Percentiles rank a stretch among this genome's conserved stretches.
Evolutionary conservation across 2,113 vertebrate species (phyloP).

Genomic region (Saguinus imperator): DNA sequence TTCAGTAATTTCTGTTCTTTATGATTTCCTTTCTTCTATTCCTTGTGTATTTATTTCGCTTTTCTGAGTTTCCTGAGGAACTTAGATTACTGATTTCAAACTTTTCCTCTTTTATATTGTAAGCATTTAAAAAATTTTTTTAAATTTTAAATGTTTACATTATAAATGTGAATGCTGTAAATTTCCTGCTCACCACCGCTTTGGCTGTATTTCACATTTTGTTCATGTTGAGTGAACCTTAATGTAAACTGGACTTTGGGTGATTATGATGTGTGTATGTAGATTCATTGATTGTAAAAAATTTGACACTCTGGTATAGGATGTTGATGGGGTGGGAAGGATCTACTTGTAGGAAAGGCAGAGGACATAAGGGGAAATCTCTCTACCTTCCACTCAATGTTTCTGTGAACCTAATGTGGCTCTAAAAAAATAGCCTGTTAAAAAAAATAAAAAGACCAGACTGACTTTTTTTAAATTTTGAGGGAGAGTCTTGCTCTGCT

Average conservation of each 20-base stretch:
- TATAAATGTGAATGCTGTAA: neutral
- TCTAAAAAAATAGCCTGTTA: constrained; percentile 18
- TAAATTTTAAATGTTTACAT: neutral
- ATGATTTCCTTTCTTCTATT: neutral
- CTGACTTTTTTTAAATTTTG: neutral
- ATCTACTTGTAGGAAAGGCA: accelerated
- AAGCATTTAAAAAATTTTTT: neutral
- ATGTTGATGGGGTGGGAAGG: too few species aligned
- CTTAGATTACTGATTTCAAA: neutral
- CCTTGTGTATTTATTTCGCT: neutral
- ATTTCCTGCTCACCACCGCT: neutral
- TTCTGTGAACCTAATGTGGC: neutral
- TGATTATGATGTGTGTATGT: neutral
- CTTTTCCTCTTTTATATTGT: neutral
- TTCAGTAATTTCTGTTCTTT: neutral
- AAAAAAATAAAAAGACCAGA: neutral
- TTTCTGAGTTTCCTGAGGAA: neutral
- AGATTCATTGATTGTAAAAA: neutral
- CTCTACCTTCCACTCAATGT: neutral
- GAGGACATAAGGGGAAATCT: neutral
- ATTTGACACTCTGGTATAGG: neutral
- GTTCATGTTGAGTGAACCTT: neutral
- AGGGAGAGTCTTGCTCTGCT: too few species aligned
- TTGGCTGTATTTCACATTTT: neutral
- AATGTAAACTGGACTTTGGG: neutral